Base-by-base conservation (phyloP, 2,797 vertebrate genomes). In the Podarcis lilfordi region DNA sequence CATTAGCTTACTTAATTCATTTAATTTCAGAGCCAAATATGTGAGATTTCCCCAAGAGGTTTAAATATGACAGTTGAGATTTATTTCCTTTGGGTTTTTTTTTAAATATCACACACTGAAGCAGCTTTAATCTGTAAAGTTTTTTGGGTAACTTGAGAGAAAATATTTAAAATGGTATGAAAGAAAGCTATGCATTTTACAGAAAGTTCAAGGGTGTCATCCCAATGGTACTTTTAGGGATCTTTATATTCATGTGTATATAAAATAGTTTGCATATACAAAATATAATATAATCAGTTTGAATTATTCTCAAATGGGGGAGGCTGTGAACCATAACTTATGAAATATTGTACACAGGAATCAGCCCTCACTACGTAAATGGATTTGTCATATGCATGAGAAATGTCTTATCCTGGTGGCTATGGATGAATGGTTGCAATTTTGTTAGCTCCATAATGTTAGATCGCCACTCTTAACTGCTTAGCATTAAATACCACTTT, bases 41-140 rank as follows among this genome's bases (percentile, higher is more conserved):
- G 92, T 89, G 92, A 59, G 66, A 23, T 43, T 43, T 29, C 25
- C 81, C 27, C 88, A 86, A 89, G 86, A 90, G 86, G 86, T 91
- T 94, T 94, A 94, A 95, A 92, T 92, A 92, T 84, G 82, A 92
- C 86, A 66, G 80, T 89, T 74, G 88, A 94, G 92, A 92, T 91
- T 79, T 91, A 68, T 93, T 91, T 95, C 90, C 91, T 91, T 91
- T 94, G 91, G 92, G 80, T 90, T 94, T 91, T 95, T 95, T 93
- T 93, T 92, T 92, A 90, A 89, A 92, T 94, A 93, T 94, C 94
- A 91, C 92, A 92, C 87, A 83, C 91, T 92, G 92, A 94, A 92
- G 92, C 92, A 95, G 88, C 92, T 96, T 96, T 95, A 95, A 91
- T 94, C 91, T 95, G 92, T 96, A 93, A 94, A 91, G 90, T 88